Evolutionary conservation across 1,140 invertebrate species (phyloP).

Genomic region (Drosophila ficusphila): DNA sequence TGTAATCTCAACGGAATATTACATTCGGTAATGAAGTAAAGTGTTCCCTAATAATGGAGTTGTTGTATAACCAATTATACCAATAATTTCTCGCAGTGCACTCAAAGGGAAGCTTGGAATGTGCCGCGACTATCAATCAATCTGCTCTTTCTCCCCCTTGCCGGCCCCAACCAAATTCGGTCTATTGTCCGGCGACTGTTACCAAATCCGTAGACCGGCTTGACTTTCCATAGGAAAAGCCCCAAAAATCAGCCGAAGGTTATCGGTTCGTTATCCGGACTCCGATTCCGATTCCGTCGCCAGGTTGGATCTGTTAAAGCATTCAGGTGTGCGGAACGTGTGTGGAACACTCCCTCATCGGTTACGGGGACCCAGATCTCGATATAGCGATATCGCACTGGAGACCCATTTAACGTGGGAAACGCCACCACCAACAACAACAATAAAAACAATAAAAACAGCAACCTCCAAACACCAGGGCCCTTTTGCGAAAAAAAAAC

Average conservation of each 20-base stretch:
- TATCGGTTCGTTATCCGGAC: slow-evolving; percentile 43
- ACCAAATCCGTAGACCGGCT: slow-evolving; percentile 58
- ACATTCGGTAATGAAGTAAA: no score
- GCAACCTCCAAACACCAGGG: slow-evolving; percentile 20
- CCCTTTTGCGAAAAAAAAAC: slow-evolving; percentile 60
- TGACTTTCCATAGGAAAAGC: slow-evolving; percentile 80
- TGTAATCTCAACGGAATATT: no score
- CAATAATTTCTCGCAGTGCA: slow-evolving; percentile 1
- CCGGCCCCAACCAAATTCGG: slow-evolving; percentile 33
- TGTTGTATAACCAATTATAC: no score
- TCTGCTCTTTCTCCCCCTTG: slow-evolving; percentile 56
- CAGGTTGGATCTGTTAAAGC: slow-evolving; percentile 42
- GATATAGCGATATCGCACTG: slow-evolving; percentile 26
- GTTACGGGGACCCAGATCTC: slow-evolving; percentile 45
- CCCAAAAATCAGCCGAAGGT: slow-evolving; percentile 61
- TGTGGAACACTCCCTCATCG: slow-evolving; percentile 63
- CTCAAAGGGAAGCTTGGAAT: slow-evolving; percentile 65
- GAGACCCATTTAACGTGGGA: slow-evolving; percentile 71
- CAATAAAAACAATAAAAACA: no score
- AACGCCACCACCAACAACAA: no score
- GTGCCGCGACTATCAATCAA: slow-evolving; percentile 80
- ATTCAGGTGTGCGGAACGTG: slow-evolving; percentile 57
- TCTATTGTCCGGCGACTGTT: slow-evolving; percentile 54
- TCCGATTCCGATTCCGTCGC: slow-evolving; percentile 8
- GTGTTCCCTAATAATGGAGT: no score